Conservation (phyloP, 2,113 vertebrate species). For the Lasiurus borealis region DNA sequence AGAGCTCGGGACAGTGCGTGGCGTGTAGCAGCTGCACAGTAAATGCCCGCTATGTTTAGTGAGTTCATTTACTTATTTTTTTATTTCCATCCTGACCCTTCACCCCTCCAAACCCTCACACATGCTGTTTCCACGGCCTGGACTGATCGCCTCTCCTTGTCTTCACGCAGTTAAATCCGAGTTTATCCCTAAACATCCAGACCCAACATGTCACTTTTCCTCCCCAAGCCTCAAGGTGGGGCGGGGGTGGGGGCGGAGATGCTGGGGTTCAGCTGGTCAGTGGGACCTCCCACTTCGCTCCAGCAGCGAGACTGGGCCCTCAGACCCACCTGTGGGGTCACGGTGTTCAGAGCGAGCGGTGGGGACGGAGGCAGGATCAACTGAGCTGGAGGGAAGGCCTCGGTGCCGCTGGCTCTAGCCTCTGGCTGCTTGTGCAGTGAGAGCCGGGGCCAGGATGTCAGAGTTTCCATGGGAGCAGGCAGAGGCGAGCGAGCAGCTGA, state of each 20-base stretch:
- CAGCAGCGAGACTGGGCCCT: not conserved
- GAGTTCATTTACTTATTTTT: not conserved
- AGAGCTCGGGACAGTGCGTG: not conserved
- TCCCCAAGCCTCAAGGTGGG: not conserved
- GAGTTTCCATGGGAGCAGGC: conserved; percentile 80
- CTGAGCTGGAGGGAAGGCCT: not conserved
- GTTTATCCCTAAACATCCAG: conserved; percentile 40
- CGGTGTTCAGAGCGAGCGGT: not conserved
- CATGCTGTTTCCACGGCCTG: not conserved
- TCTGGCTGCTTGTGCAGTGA: conserved; percentile 45
- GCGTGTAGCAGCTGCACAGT: not conserved
- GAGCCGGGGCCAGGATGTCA: conserved; percentile 66
- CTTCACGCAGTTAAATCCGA: not conserved
- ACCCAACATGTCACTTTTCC: not conserved
- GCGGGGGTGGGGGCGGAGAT: not conserved
- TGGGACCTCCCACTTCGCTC: not conserved
- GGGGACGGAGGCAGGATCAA: not conserved
- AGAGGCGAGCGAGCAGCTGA: conserved; percentile 70
- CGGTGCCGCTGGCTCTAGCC: not conserved
- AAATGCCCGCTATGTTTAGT: not conserved
- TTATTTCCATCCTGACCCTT: not conserved
- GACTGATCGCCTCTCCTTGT: not conserved
- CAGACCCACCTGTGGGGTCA: not conserved
- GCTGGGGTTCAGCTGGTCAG: not conserved
- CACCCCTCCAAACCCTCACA: not conserved